Conservation (phyloP, 2,797 vertebrate genomes). For the Luscinia luscinia region DNA sequence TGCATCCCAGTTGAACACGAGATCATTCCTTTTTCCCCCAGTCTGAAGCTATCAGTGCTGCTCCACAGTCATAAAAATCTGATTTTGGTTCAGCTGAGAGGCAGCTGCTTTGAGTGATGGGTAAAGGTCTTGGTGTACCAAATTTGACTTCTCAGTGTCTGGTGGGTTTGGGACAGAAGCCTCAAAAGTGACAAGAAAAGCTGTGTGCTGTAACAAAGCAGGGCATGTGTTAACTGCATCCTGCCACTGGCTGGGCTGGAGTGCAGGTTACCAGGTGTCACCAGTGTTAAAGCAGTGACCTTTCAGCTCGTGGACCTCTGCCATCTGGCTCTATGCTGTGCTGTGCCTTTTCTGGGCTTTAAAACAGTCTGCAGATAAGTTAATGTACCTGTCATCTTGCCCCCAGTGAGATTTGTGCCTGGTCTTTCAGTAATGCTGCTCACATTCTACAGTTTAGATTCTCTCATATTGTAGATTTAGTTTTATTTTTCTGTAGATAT, state of each 20-base stretch:
- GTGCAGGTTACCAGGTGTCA: background rate
- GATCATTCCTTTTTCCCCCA: background rate
- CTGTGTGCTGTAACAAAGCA: background rate
- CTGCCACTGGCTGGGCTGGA: background rate
- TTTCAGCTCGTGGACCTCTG: background rate
- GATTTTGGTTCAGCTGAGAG: background rate
- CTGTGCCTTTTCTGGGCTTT: slow-evolving; percentile 16
- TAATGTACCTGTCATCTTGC: slow-evolving; percentile 3
- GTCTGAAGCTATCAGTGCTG: background rate
- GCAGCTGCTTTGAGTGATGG: background rate
- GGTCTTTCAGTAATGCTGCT: slow-evolving; percentile 21
- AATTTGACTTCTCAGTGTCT: background rate
- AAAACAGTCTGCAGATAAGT: slow-evolving; percentile 10
- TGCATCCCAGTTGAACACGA: rapidly evolving
- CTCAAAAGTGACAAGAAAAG: background rate
- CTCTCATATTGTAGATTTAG: slow-evolving; percentile 10
- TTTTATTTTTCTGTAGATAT: slow-evolving; percentile 32
- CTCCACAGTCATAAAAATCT: background rate
- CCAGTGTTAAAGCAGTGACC: background rate
- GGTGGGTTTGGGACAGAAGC: background rate
- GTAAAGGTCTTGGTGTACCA: background rate
- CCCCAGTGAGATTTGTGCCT: slow-evolving; percentile 31
- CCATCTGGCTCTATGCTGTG: background rate
- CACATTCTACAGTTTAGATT: slow-evolving; percentile 22
- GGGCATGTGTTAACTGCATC: background rate